Evolutionary conservation across 2,113 vertebrate genomes (phyloP).

Genomic region (Phocoena phocoena): DNA sequence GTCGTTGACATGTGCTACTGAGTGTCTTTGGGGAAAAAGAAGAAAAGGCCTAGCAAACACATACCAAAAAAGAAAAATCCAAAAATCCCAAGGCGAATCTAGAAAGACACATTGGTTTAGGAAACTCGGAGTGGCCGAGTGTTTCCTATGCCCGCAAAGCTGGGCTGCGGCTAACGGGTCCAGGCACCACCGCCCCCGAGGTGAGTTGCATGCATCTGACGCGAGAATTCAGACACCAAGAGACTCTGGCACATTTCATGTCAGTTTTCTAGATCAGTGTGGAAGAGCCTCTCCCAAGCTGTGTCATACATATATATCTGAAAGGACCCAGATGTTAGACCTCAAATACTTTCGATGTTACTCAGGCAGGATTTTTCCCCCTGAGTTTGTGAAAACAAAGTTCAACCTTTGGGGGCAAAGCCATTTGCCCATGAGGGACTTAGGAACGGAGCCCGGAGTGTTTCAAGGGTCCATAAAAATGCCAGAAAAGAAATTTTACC

Average conservation of each 20-base stretch:
- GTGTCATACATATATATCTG: rapidly evolving
- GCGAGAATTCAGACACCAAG: background rate
- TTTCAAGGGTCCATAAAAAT: background rate
- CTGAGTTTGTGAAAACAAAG: background rate
- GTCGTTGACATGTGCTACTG: background rate
- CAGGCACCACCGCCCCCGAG: rapidly evolving
- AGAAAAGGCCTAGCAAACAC: too few relatives aligned
- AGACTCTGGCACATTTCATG: background rate
- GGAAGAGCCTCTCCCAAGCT: background rate
- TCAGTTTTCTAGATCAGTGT: background rate
- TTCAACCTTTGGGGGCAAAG: background rate
- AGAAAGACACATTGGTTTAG: background rate
- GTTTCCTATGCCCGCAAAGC: background rate
- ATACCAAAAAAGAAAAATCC: background rate
- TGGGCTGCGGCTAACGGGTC: background rate
- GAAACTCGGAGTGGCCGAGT: background rate
- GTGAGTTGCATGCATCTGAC: rapidly evolving
- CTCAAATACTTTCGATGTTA: background rate
- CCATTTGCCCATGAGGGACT: background rate
- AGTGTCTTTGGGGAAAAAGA: background rate
- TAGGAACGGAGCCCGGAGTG: background rate
- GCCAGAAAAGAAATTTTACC: slow-evolving; percentile 14
- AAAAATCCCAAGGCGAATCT: too few relatives aligned
- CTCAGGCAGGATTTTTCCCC: background rate
- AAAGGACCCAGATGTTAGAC: background rate